phyloP scores from a whole-genome alignment of 2,797 vertebrate genomes.

The Cuniculus paca region DNA sequence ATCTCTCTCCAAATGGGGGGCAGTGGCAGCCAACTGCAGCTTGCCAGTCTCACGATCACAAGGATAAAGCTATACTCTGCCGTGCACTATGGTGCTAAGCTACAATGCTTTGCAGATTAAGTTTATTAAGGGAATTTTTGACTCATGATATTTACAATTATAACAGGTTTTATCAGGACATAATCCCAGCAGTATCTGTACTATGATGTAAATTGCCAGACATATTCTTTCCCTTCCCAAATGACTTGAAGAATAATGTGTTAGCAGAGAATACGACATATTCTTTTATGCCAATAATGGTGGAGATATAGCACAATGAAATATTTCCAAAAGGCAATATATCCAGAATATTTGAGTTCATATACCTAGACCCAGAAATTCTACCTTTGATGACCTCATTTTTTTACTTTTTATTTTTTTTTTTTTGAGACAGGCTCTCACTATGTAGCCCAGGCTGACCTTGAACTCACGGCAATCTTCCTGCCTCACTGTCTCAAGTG shows the following conservation, averaged over 20 bases:
- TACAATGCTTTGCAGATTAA: no score
- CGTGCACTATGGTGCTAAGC: background rate
- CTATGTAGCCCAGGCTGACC: background rate
- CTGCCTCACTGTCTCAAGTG: background rate
- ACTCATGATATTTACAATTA: background rate
- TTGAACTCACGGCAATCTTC: background rate
- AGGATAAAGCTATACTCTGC: background rate
- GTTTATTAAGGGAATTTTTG: background rate
- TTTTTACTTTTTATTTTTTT: background rate
- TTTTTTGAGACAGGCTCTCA: background rate
- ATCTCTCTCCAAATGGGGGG: background rate
- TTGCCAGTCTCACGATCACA: background rate
- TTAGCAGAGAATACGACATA: background rate
- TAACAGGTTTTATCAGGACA: background rate
- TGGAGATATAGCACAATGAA: background rate
- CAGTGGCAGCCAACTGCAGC: background rate
- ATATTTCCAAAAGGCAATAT: background rate
- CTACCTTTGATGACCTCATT: background rate
- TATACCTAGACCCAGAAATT: constrained; percentile 5
- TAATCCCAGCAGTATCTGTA: background rate
- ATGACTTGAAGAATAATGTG: background rate
- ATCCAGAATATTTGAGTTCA: background rate
- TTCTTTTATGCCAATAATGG: background rate
- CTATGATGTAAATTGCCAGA: background rate
- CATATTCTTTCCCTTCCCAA: background rate